phyloP scores from a whole-genome alignment of 2,888 invertebrate genomes.

The Spisula subtruncata region DNA sequence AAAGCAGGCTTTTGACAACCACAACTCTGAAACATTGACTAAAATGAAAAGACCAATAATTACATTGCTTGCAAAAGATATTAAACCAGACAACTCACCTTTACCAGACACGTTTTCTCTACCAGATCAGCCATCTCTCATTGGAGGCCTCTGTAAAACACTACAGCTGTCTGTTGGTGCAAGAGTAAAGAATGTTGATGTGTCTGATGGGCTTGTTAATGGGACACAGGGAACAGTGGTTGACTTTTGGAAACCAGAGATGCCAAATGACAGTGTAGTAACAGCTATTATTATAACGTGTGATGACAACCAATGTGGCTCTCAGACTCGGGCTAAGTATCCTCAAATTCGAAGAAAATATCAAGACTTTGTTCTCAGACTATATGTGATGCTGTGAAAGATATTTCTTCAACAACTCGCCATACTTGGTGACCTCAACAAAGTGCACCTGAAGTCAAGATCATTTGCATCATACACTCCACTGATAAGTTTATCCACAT shows the following conservation, averaged over 20 bases:
- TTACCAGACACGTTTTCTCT: not conserved
- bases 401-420: not conserved
- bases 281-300: no score
- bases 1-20: no score
- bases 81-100: not conserved
- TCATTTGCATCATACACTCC: not conserved
- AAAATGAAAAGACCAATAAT: slow-evolving; percentile 26
- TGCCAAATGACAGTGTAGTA: slow-evolving; percentile 47
- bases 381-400: slow-evolving; percentile 34
- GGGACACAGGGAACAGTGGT: slow-evolving; percentile 40
- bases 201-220: slow-evolving; percentile 64
- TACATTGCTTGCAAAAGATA: slow-evolving; percentile 36
- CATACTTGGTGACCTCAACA: not conserved
- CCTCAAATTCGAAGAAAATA: no score
- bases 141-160: slow-evolving; percentile 21
- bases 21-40: no score
- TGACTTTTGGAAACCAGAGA: slow-evolving; percentile 44
- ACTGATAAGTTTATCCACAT: slow-evolving; percentile 1
- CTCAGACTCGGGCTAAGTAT: no score
- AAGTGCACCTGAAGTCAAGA: not conserved
- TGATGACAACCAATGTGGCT: no score
- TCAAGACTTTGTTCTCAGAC: slow-evolving; percentile 4
- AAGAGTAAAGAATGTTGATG: slow-evolving; percentile 63
- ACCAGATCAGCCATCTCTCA: slow-evolving; percentile 39
- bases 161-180: slow-evolving; percentile 53